Base-by-base conservation (phyloP, 1,140 invertebrate species). In the Platyscapa corneri region DNA sequence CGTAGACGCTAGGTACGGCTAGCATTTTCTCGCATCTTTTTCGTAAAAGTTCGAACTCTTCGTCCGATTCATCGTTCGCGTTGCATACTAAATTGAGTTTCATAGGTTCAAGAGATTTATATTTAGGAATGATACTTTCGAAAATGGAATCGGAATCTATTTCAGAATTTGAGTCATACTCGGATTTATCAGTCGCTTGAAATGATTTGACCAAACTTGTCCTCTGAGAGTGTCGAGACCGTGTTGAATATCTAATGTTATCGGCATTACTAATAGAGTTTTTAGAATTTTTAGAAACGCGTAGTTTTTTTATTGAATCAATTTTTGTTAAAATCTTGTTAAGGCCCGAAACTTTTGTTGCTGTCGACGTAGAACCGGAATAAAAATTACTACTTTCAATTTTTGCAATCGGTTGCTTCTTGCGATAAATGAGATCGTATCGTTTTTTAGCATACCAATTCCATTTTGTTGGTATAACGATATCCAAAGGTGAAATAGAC, bases 391-490 rank as follows among this genome's bases (percentile, higher is more conserved):
- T 34, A 53, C 60, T 53, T 8, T 72, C 34, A 10, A 12, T 72
- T 49, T 37, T 79, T 23, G 14, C 0, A 5, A 20, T 42, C 23
- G 34, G 3, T 42, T 3, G n/a, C 0, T 42, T 53, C 16, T 79
- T 82, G 30, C 65, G n/a, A 27, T 87, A 81, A 23, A 87, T 72
- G 2, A 67, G 32, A 32, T 87, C 86, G 46, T 18, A 84, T 16
- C 82, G 60, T 37, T 65, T 82, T 39, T 70, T 27, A 27, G 75
- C 81, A 30, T 83, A 83, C 81, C 74, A 80, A 6, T 75, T 78
- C 75, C 65, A 83, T 6, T 74, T 83, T 0, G 30, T 18, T 0
- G 75, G 76, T 32, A 82, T 60, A 0, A 42, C 74, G 3, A 83
- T 23, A 0, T 78, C 27, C 10, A 10, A 2, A 6, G 76, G 27